Percentiles rank a stretch among this genome's conserved stretches.
Conservation (phyloP, 2,888 invertebrate species). For the Dascillus cervinus region DNA sequence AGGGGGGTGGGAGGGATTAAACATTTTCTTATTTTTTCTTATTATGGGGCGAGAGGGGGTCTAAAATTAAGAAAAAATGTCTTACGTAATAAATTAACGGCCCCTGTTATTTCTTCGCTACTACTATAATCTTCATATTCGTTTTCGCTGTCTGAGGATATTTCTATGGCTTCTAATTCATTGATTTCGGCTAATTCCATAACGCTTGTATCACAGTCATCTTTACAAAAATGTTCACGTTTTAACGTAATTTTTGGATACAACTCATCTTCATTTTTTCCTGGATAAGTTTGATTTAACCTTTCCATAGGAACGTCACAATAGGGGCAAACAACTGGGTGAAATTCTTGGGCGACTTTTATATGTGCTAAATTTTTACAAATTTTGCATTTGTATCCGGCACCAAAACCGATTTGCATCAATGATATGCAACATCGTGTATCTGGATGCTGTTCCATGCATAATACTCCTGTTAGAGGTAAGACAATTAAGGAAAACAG, state of each 20-base stretch:
- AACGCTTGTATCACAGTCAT: conserved; percentile 1
- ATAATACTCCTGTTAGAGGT: conserved; percentile 32
- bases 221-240: conserved; percentile 1
- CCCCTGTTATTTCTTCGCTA: no score
- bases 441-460: conserved; percentile 33
- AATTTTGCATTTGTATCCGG: conserved; percentile 32
- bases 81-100: no score
- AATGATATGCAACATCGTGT: conserved; percentile 32
- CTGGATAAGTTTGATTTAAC: conserved; percentile 8
- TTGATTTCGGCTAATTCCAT: background rate
- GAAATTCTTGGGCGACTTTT: conserved; percentile 25
- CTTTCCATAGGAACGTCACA: conserved; percentile 36
- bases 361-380: conserved; percentile 31
- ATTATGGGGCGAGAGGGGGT: no score
- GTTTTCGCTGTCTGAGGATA: no score
- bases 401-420: conserved; percentile 32
- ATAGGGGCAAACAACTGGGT: conserved; percentile 30
- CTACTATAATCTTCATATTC: no score
- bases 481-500: conserved; percentile 10
- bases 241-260: background rate
- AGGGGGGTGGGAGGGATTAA: no score
- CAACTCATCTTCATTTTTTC: background rate
- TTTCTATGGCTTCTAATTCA: no score
- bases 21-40: no score
- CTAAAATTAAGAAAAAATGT: no score